Base-by-base conservation (phyloP, 2,113 vertebrate genomes). In the Hippolais icterina region DNA sequence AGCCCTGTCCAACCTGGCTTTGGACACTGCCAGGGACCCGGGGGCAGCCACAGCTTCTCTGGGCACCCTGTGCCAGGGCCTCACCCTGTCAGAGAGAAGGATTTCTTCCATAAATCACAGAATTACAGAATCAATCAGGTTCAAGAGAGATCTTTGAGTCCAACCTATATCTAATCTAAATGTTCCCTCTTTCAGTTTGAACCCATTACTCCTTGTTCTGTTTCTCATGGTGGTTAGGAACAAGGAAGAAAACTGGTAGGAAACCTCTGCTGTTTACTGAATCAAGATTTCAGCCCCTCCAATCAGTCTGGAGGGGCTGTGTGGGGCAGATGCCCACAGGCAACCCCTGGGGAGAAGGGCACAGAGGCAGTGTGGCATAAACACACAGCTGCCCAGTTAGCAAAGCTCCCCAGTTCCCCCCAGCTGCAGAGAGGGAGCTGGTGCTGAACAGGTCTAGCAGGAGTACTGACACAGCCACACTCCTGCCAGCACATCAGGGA, bases 191-290 rank as follows among this genome's bases (percentile, higher is more conserved):
- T 68, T 29, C 41, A 69, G 41, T 83, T 4, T 76, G 54, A 76
- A 19, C 31, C 54, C 47, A 13, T 37, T 33, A 69, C 9, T 68
- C 35, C n/a, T 35, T 42, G 24, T 35, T 21, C n/a, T 69, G 10
- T 16, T 56, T 39, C 74, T 89, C 56, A 7, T 4, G 9, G 5
- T 25, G 33, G 27, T 12, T 64, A 41, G n/a, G 56, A 78, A 74
- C 0, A 0, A 66, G 44, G 22, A 50, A 70, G 33, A 22, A 60
- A 53, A 80, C 4, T 5, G 3, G n/a, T 0, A 52, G 56, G 27
- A 72, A 93, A 78, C 15, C 39, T 49, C 47, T 54, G 69, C 54
- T 77, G 31, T 2, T 69, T 18, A 28, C 4, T 2, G 23, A 65
- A 31, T 52, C 28, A n/a, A 31, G 46, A 46, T n/a, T 56, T 37